Evolutionary conservation across 2,797 vertebrate species (phyloP).

Genomic region (Acrocephalus scirpaceus): DNA sequence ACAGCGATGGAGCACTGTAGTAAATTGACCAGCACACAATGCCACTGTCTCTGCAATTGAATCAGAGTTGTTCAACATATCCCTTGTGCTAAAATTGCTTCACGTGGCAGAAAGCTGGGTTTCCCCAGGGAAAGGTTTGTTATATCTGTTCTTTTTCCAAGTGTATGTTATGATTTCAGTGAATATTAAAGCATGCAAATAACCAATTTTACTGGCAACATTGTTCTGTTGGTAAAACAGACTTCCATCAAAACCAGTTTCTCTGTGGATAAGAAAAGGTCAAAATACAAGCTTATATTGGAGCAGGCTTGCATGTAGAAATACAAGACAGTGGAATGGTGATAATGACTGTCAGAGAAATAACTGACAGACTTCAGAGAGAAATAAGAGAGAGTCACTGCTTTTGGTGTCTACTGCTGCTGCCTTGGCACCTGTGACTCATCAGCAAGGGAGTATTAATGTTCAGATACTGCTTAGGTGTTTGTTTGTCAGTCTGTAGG

Average conservation of each 20-base stretch:
- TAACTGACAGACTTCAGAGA: neutral
- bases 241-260: neutral
- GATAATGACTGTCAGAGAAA: neutral
- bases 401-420: neutral
- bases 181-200: neutral
- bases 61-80: neutral
- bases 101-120: neutral
- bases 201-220: neutral
- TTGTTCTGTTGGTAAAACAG: neutral
- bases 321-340: neutral
- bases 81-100: neutral
- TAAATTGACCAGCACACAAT: slow-evolving; percentile 29
- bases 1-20: neutral
- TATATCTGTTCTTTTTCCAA: neutral
- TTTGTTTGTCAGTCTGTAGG: neutral
- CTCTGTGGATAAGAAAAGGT: neutral
- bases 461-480: neutral
- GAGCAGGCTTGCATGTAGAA: neutral
- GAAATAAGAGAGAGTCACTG: neutral
- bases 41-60: neutral
- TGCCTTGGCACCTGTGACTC: neutral
- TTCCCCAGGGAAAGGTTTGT: neutral
- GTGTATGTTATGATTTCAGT: neutral
- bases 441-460: neutral
- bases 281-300: neutral